A percentile compares a stretch with the other conserved stretches of the same genome.
Evolutionary conservation across 2,797 vertebrate genomes (phyloP).

Genomic region (Microctenopoma lineatum): DNA sequence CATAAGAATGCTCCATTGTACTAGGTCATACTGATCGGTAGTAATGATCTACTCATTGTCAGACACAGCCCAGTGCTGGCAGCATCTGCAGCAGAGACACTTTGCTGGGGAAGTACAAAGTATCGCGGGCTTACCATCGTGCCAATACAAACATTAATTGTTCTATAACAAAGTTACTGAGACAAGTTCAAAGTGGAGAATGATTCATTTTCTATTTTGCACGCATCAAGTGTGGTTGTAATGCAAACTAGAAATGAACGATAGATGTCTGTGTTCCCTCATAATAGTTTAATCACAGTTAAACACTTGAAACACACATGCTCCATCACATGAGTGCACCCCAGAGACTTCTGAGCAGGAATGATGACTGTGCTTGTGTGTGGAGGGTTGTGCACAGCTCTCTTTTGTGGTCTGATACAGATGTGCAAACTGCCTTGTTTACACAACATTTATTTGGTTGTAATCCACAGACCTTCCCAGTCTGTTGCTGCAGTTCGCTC

Average conservation of each 20-base stretch:
- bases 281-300: constrained; percentile 42
- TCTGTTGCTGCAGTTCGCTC: constrained; percentile 19
- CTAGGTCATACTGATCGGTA: constrained; percentile 63
- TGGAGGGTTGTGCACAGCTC: constrained; percentile 16
- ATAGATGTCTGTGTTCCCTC: constrained; percentile 35
- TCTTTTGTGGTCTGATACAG: constrained; percentile 44
- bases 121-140: constrained; percentile 17
- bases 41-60: constrained; percentile 62
- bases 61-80: constrained; percentile 58
- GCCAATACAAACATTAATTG: constrained; percentile 51
- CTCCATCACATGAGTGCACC: constrained; percentile 43
- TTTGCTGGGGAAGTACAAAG: constrained; percentile 37
- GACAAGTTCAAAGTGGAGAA: constrained; percentile 13
- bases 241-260: constrained; percentile 1
- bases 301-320: constrained; percentile 48
- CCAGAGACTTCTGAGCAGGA: constrained; percentile 42
- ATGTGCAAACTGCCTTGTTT: constrained; percentile 62
- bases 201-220: constrained; percentile 4
- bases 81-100: constrained; percentile 56
- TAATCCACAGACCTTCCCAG: constrained; percentile 26
- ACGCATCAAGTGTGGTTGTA: constrained; percentile 23
- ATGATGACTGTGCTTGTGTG: constrained; percentile 4
- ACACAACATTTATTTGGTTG: constrained; percentile 50
- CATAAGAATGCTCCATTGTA: constrained; percentile 72
- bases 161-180: constrained; percentile 25